A percentile compares a stretch with the other conserved stretches of the same genome.
phyloP scores from a whole-genome alignment of 2,888 invertebrate genomes.

The Phasia obesa region DNA sequence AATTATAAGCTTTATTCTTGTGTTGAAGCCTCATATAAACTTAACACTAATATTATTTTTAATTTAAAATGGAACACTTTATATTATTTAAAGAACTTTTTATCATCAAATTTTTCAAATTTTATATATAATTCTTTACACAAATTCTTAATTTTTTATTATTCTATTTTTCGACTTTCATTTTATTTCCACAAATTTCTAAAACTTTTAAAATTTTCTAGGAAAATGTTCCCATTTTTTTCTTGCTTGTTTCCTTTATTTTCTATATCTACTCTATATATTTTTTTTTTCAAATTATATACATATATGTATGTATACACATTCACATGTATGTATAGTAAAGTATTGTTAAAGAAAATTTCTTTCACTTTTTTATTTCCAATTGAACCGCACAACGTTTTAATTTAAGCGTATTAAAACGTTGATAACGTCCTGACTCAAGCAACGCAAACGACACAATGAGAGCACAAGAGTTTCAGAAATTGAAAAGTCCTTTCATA shows the following conservation, averaged over 20 bases:
- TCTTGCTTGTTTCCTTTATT: slow-evolving; percentile 47
- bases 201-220: slow-evolving; percentile 32
- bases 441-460: slow-evolving; percentile 82
- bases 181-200: slow-evolving; percentile 4
- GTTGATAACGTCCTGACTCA: slow-evolving; percentile 80
- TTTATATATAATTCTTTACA: not conserved
- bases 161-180: slow-evolving; percentile 4
- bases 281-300: slow-evolving; percentile 41
- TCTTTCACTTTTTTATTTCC: slow-evolving; percentile 62
- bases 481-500: slow-evolving; percentile 76
- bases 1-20: slow-evolving; percentile 19
- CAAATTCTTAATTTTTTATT: slow-evolving; percentile 10
- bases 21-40: slow-evolving; percentile 7
- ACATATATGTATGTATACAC: slow-evolving; percentile 42
- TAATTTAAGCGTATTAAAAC: slow-evolving; percentile 58
- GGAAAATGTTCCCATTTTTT: slow-evolving; percentile 63
- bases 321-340: slow-evolving; percentile 47
- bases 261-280: slow-evolving; percentile 64
- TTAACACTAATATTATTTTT: slow-evolving; percentile 18
- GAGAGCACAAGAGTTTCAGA: slow-evolving; percentile 71
- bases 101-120: not conserved
- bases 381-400: slow-evolving; percentile 66
- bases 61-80: slow-evolving; percentile 44
- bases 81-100: not conserved
- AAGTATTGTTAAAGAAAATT: slow-evolving; percentile 63